These are phyloP conservation scores for Chaetophractus vellerosus DNA, from an alignment of 2,797 vertebrate genomes.

Conservation along the genomic window DNA sequence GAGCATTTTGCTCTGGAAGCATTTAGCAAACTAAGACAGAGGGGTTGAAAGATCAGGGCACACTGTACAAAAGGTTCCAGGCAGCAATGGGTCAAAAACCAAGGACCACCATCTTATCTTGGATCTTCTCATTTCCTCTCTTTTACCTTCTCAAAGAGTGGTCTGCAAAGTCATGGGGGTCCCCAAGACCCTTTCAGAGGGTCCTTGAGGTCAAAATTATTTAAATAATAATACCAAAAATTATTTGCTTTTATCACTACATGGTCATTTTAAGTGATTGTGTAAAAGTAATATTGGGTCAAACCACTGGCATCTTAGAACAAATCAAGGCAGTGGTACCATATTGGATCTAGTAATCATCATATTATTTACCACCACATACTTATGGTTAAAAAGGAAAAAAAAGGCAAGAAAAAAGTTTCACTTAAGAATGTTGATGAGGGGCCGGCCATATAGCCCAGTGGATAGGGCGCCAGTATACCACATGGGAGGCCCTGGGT, in stretches of 20 bases:
- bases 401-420: accelerated
- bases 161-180: not conserved
- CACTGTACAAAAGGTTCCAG: not conserved
- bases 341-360: not conserved
- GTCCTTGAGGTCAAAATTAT: not conserved
- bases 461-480: too few relatives aligned
- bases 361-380: not conserved
- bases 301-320: not conserved
- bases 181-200: not conserved
- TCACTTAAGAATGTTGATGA: too few relatives aligned
- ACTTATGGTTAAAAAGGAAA: not conserved
- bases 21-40: too few relatives aligned
- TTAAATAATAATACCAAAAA: not conserved
- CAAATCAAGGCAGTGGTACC: not conserved
- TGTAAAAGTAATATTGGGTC: not conserved
- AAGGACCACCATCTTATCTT: not conserved
- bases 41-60: not conserved
- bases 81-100: not conserved
- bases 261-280: not conserved
- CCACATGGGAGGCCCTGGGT: too few relatives aligned
- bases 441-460: too few relatives aligned
- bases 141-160: not conserved
- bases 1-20: too few relatives aligned
- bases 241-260: not conserved
- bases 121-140: not conserved